phyloP scores from a whole-genome alignment of 2,797 vertebrate genomes.

The Eulemur coronatus region DNA sequence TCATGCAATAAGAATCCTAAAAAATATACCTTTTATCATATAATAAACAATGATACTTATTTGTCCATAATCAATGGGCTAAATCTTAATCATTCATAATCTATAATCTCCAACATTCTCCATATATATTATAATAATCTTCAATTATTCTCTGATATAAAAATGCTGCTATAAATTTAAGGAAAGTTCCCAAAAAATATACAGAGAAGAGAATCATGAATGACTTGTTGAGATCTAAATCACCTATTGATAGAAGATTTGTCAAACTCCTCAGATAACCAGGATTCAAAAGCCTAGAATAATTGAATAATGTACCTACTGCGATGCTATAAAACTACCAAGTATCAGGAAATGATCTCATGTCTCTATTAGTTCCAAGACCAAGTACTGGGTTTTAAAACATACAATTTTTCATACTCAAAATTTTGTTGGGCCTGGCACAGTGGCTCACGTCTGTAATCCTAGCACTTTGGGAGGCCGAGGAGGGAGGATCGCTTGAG shows the following conservation, averaged over 20 bases:
- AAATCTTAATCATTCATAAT: not conserved
- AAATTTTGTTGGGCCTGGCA: not conserved
- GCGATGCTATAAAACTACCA: conserved; percentile 11
- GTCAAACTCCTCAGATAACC: conserved; percentile 21
- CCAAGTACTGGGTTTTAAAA: not conserved
- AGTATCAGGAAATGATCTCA: conserved; percentile 22
- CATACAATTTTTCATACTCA: not conserved
- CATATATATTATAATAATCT: not conserved
- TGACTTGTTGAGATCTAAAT: conserved; percentile 22
- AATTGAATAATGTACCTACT: not conserved
- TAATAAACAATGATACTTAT: not conserved
- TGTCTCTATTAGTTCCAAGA: conserved; percentile 10
- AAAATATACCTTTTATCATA: not conserved
- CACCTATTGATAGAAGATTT: not conserved
- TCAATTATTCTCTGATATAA: not conserved
- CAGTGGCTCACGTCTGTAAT: no score
- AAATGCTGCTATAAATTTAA: conserved; percentile 32
- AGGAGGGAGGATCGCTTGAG: no score
- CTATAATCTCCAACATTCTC: not conserved
- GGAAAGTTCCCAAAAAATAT: not conserved
- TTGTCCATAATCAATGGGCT: conserved; percentile 4
- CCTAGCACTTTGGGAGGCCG: no score
- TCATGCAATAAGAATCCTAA: conserved; percentile 15
- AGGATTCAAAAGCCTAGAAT: not conserved
- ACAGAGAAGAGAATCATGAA: conserved; percentile 11